Percentiles rank a stretch among this genome's conserved stretches.
phyloP scores from a whole-genome alignment of 2,113 vertebrate species.

The Corythornis vintsioides region DNA sequence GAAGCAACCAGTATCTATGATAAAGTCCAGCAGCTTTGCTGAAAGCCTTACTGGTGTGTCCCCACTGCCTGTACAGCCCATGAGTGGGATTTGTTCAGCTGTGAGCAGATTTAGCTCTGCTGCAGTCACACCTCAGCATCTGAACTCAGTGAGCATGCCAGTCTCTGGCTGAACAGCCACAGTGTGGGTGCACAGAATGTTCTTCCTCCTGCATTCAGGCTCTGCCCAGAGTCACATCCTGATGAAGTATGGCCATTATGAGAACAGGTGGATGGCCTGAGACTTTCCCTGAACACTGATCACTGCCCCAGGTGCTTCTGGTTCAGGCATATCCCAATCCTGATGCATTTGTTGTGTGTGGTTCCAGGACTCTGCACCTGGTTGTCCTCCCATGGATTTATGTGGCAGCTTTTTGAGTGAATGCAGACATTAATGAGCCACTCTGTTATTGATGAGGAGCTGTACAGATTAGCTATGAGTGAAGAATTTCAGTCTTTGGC shows the following conservation, averaged over 20 bases:
- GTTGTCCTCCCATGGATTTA: not conserved
- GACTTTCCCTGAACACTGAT: not conserved
- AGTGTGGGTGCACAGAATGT: not conserved
- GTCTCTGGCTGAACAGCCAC: not conserved
- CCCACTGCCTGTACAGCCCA: not conserved
- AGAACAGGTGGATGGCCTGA: not conserved
- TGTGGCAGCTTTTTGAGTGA: not conserved
- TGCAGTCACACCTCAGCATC: not conserved
- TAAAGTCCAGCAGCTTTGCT: not conserved
- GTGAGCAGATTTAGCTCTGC: not conserved
- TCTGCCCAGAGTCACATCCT: not conserved
- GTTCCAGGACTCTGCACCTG: not conserved
- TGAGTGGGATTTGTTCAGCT: not conserved
- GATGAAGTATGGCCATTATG: not conserved
- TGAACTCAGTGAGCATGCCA: not conserved
- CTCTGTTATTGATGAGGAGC: not conserved
- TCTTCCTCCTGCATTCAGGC: not conserved
- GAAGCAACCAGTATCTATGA: not conserved
- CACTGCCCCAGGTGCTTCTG: not conserved
- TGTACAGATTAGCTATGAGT: not conserved
- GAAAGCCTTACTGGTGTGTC: not conserved
- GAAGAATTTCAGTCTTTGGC: not conserved
- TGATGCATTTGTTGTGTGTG: rapidly evolving
- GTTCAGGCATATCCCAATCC: not conserved
- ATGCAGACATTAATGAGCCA: not conserved